phyloP scores from a whole-genome alignment of 2,113 vertebrate genomes.

The western clawed frog (Xenopus tropicalis) region DNA sequence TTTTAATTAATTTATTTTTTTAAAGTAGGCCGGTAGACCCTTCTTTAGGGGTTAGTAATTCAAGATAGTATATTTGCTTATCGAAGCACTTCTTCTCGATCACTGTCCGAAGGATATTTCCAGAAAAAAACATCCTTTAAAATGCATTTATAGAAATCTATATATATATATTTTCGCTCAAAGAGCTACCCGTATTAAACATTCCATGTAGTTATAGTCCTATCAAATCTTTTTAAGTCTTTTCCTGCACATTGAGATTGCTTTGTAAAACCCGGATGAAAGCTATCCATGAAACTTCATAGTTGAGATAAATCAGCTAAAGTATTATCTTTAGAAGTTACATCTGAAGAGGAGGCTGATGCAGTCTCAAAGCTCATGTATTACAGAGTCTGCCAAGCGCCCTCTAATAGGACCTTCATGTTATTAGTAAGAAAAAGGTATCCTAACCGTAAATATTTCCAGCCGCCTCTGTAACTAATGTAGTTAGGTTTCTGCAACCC shows the following conservation, averaged over 20 bases:
- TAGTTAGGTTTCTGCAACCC: background rate
- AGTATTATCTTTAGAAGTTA: constrained; percentile 21
- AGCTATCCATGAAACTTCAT: constrained; percentile 12
- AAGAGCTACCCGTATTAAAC: too few species aligned
- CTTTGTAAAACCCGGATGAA: constrained; percentile 19
- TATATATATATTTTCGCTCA: too few species aligned
- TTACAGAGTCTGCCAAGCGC: constrained; percentile 14
- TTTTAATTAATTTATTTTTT: too few species aligned
- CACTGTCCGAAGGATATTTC: too few species aligned
- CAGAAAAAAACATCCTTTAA: too few species aligned
- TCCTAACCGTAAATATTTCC: constrained; percentile 6
- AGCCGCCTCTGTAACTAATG: background rate
- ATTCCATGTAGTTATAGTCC: too few species aligned
- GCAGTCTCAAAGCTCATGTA: constrained; percentile 35
- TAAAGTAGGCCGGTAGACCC: too few species aligned
- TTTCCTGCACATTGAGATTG: constrained; percentile 1
- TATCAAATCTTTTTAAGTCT: background rate
- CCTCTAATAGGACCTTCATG: background rate
- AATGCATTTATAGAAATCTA: too few species aligned
- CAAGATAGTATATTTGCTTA: too few species aligned
- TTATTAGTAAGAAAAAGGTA: constrained; percentile 1
- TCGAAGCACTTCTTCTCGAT: too few species aligned
- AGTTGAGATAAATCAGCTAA: constrained; percentile 30
- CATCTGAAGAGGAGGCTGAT: constrained; percentile 13
- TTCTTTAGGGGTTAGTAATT: too few species aligned